phyloP scores from a whole-genome alignment of 1,140 invertebrate species.

The Drosophila sp. region DNA sequence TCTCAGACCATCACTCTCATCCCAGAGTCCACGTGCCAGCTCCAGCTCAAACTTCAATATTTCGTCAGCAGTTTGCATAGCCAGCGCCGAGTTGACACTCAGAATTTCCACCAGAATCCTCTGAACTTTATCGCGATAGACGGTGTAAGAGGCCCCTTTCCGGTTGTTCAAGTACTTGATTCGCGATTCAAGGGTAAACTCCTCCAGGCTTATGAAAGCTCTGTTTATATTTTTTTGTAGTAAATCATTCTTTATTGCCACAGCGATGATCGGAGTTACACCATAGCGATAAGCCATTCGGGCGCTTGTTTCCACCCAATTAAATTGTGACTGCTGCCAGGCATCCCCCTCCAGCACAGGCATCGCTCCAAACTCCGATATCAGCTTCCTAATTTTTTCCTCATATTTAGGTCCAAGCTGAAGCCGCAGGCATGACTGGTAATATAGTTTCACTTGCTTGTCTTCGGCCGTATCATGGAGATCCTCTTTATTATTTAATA shows the following conservation, averaged over 20 bases:
- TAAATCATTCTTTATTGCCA: conserved; percentile 54
- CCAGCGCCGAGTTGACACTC: conserved; percentile 32
- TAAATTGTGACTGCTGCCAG: conserved; percentile 49
- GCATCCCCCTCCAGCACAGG: conserved; percentile 43
- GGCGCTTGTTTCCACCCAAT: conserved; percentile 46
- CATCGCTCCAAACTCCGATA: conserved; percentile 57
- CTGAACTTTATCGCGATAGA: conserved; percentile 29
- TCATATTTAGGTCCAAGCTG: conserved; percentile 27
- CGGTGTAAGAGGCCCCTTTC: conserved; percentile 34
- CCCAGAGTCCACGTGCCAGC: conserved; percentile 46
- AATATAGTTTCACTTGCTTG: conserved; percentile 58
- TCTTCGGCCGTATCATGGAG: conserved; percentile 38
- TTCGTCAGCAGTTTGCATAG: conserved; percentile 47
- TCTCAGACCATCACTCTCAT: conserved; percentile 39
- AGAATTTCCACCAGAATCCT: conserved; percentile 35
- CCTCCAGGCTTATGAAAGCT: conserved; percentile 50
- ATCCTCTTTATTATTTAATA: conserved; percentile 29
- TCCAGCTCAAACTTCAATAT: conserved; percentile 64
- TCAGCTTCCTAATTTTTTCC: conserved; percentile 31
- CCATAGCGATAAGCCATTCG: conserved; percentile 50
- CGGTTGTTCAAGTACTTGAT: conserved; percentile 55
- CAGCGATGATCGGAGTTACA: conserved; percentile 35
- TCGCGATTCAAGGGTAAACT: conserved; percentile 39
- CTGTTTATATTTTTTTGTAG: conserved; percentile 52
- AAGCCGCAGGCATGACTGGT: conserved; percentile 42